A percentile compares a stretch with the other conserved stretches of the same genome.
These are phyloP conservation scores for Balearica regulorum DNA, from an alignment of 2,797 vertebrate genomes.

Conservation along the genomic window DNA sequence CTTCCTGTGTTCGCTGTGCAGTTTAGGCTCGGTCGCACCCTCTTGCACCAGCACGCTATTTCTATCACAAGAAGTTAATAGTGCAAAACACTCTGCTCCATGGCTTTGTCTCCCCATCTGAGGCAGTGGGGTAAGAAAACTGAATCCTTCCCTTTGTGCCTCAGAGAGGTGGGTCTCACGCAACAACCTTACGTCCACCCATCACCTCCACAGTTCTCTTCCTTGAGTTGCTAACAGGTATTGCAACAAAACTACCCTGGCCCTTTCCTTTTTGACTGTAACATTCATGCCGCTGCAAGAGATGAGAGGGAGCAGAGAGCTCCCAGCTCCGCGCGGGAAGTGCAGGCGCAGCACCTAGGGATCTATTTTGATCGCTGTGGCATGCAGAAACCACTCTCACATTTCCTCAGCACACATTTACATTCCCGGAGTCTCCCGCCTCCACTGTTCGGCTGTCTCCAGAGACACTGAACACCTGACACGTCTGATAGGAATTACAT, in stretches of 20 bases:
- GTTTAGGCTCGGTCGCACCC: rapidly evolving
- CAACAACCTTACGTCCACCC: not conserved
- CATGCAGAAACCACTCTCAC: not conserved
- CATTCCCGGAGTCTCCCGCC: not conserved
- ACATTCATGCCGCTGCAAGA: not conserved
- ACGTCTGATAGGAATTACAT: not conserved
- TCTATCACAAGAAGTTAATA: not conserved
- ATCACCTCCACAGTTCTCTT: not conserved
- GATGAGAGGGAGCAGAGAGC: not conserved
- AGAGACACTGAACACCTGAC: not conserved
- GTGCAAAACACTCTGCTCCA: not conserved
- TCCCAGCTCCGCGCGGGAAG: rapidly evolving
- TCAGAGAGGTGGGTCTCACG: rapidly evolving
- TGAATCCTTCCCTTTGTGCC: not conserved
- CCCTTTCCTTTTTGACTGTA: not conserved
- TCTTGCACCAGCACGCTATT: not conserved
- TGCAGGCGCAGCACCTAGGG: not conserved
- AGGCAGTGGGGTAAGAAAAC: not conserved
- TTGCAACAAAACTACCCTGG: not conserved
- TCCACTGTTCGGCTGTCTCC: not conserved
- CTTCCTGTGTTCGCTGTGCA: rapidly evolving
- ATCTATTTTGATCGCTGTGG: not conserved
- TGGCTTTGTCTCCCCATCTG: not conserved
- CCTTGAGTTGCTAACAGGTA: not conserved
- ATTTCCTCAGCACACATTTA: not conserved